Percentiles rank a stretch among this genome's conserved stretches.
Evolutionary conservation across 2,113 vertebrate genomes (phyloP).

Genomic region (Azemiops feae): DNA sequence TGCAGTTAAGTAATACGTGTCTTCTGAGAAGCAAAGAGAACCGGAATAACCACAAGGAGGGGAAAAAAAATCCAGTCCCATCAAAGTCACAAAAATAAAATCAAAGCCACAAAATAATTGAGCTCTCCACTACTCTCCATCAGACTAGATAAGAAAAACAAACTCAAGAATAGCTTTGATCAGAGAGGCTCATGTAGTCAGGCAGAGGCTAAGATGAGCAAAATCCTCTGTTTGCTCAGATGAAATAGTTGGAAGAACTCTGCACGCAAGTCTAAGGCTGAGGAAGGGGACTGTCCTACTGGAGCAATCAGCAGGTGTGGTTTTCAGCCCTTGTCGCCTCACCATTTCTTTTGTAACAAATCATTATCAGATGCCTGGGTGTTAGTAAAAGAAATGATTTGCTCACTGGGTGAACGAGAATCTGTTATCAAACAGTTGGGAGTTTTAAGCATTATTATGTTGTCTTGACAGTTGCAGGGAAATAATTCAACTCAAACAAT

Average conservation of each 20-base stretch:
- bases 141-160: too few relatives aligned
- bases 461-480: constrained; percentile 37
- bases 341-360: background rate
- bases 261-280: background rate
- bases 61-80: too few relatives aligned
- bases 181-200: background rate
- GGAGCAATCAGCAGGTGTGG: background rate
- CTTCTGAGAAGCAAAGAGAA: background rate
- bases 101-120: too few relatives aligned
- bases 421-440: constrained; percentile 54
- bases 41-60: background rate
- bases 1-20: background rate
- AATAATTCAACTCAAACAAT: constrained; percentile 38
- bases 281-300: background rate
- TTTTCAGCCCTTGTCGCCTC: constrained; percentile 20
- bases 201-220: background rate
- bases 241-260: background rate
- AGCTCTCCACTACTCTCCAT: too few relatives aligned
- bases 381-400: constrained; percentile 41
- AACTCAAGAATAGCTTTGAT: background rate
- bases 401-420: background rate
- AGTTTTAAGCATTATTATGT: constrained; percentile 49
- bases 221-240: background rate
- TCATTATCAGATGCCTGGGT: constrained; percentile 13
- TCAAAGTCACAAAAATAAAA: too few relatives aligned